Conservation (phyloP, 2,888 invertebrate genomes). For the Operophtera brumata region DNA sequence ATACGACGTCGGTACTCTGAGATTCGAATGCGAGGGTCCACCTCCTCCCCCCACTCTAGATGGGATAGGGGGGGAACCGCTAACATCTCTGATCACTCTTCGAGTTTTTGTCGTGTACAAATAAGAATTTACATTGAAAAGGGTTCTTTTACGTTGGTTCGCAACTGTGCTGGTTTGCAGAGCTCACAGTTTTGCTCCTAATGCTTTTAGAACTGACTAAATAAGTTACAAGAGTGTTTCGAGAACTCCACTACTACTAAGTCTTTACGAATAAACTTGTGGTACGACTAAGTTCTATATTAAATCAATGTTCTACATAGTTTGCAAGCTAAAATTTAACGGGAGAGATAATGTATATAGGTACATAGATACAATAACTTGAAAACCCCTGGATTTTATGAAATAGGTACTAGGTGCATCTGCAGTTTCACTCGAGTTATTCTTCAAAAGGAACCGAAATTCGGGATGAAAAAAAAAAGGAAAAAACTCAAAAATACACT, state of each 20-base stretch:
- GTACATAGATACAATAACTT: too few species aligned
- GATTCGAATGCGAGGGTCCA: slow-evolving; percentile 5
- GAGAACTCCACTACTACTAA: background rate
- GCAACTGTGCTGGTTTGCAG: slow-evolving; percentile 1
- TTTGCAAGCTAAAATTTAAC: background rate
- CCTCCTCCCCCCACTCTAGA: background rate
- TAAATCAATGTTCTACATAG: background rate
- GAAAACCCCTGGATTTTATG: too few species aligned
- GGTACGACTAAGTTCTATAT: background rate
- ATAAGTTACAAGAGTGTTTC: too few species aligned
- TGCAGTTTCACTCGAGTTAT: too few species aligned
- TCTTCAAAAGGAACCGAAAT: too few species aligned
- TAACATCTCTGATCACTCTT: slow-evolving; percentile 30
- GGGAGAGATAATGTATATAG: too few species aligned
- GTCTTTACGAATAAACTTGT: background rate
- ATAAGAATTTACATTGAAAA: slow-evolving; percentile 59
- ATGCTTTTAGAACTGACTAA: background rate
- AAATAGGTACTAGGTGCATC: too few species aligned
- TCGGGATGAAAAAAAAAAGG: too few species aligned
- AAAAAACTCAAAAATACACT: too few species aligned
- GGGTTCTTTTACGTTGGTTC: slow-evolving; percentile 44
- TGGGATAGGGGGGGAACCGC: slow-evolving; percentile 7
- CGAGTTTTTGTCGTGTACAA: slow-evolving; percentile 41
- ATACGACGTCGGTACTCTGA: slow-evolving; percentile 5
- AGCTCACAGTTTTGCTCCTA: background rate